Evolutionary conservation across 1,140 invertebrate species (phyloP), one percentile per base, ranked within the genome.

Genomic region (Vollenhovia emeryi): DNA sequence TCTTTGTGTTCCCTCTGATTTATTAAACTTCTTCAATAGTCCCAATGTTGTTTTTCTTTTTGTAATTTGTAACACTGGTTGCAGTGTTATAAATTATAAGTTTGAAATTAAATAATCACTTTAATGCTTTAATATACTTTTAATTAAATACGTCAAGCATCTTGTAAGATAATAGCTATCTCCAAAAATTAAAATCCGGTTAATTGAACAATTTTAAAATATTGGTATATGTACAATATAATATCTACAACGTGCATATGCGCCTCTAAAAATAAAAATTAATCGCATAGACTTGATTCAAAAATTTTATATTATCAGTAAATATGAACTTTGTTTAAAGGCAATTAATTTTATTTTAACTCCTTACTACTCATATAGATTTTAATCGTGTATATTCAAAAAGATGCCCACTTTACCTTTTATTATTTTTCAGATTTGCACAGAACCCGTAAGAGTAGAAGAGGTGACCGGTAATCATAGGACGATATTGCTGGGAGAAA

Each of bases 391-490:
- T 13, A 9, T 50, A 40, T 33, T 89, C 59, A 15, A n/a, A 36
- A 18, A 52, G 6, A 40, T 55, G 50, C 43, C 57, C 86, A 85
- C 87, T 24, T 83, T 87, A 73, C 33, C 48, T 18, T 60, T 33
- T 59, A 87, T 91, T 76, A n/a, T 74, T 89, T 95, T 95, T 3
- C 87, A 97, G 97, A 95, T 97, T 73, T 98, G 97, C 93, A 95
- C 95, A 57, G 95, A 96, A 85, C 95, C 96, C 66, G 96, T 98
- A 1, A 93, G 95, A 78, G 95, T 98, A 52, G 96, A 96, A 91
- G 96, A 97, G 85, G 95, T 99, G 11, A 93, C 96, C 59, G 98
- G 97, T 89, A 97, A 97, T 90, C 98, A 99, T 95, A 96, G 98
- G 92, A 96, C 96, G 86, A 98, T 99, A 92, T 95, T 98, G 21